Percentiles rank a stretch among this genome's conserved stretches.
These are phyloP conservation scores for Dione vanillae DNA, from an alignment of 2,888 invertebrate species.

Conservation along the genomic window DNA sequence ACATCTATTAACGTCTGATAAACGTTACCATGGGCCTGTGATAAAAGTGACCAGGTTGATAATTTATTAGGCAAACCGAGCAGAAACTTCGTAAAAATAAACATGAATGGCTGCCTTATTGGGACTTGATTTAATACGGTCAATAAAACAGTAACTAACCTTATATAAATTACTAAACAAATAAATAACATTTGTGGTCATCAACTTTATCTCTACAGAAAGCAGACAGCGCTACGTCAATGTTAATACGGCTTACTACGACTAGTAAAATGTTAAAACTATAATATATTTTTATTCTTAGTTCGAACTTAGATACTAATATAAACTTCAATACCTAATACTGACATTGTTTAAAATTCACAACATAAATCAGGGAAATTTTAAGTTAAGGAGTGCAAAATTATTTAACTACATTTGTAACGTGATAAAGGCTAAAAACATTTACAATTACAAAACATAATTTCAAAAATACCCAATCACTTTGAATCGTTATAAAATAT, in stretches of 20 bases:
- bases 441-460: background rate
- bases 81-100: constrained; percentile 84
- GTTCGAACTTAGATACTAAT: too few relatives aligned
- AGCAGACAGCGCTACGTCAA: constrained; percentile 48
- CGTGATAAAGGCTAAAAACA: background rate
- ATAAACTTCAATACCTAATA: too few relatives aligned
- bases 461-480: background rate
- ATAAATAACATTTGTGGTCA: constrained; percentile 81
- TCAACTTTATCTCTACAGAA: constrained; percentile 69
- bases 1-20: constrained; percentile 65
- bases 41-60: constrained; percentile 83
- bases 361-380: too few relatives aligned
- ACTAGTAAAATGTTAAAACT: constrained; percentile 45
- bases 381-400: too few relatives aligned
- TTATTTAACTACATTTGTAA: too few relatives aligned
- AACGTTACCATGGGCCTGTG: constrained; percentile 75
- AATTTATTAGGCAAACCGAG: constrained; percentile 81
- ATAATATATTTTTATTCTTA: too few relatives aligned
- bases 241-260: constrained; percentile 48
- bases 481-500: constrained; percentile 28
- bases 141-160: constrained; percentile 84
- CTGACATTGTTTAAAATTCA: too few relatives aligned
- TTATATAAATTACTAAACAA: constrained; percentile 84
- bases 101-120: constrained; percentile 85
- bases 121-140: constrained; percentile 82